phyloP scores from a whole-genome alignment of 2,113 vertebrate genomes.

The Raja brachyura region DNA sequence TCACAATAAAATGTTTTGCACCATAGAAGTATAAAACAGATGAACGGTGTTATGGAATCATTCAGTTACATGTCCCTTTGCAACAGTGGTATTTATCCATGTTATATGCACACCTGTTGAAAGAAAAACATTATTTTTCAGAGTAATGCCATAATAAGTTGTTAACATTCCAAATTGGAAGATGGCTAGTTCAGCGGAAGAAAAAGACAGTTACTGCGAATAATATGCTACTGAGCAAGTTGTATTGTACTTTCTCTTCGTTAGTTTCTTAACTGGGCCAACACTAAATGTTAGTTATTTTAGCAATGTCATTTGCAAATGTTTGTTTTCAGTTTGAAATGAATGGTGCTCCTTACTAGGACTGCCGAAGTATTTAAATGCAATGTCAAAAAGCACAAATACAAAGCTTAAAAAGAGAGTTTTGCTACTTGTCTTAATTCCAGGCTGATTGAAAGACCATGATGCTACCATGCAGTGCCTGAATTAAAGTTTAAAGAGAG shows the following conservation, averaged over 20 bases:
- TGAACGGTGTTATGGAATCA: background rate
- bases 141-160: background rate
- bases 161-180: background rate
- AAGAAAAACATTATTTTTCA: background rate
- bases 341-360: too few relatives aligned
- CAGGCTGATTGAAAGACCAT: conserved; percentile 23
- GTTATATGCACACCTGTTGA: background rate
- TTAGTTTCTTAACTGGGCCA: background rate
- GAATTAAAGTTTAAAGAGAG: conserved; percentile 32
- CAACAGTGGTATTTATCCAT: background rate
- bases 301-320: background rate
- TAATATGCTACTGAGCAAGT: background rate
- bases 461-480: conserved; percentile 24
- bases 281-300: background rate
- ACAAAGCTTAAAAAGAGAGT: conserved; percentile 4
- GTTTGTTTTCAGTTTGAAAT: background rate
- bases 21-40: background rate
- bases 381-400: conserved; percentile 7
- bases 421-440: conserved; percentile 15
- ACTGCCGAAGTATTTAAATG: background rate
- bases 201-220: background rate
- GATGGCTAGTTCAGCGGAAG: background rate
- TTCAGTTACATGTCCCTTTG: background rate
- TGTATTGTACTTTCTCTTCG: background rate
- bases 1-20: background rate